phyloP scores from a whole-genome alignment of 2,888 invertebrate genomes.

The Myopa tessellatipennis region DNA sequence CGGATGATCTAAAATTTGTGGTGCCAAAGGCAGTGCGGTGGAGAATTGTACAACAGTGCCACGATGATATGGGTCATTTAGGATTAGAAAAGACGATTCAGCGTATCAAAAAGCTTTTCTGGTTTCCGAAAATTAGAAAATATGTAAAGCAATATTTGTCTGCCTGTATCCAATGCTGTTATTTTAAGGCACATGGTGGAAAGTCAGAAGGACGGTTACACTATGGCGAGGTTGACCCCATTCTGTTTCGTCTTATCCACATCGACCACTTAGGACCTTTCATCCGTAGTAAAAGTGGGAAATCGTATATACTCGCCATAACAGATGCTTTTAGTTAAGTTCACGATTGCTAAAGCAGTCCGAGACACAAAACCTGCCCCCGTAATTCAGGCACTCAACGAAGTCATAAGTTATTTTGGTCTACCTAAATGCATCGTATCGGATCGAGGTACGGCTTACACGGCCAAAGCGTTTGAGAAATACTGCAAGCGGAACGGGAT shows the following conservation, averaged over 20 bases:
- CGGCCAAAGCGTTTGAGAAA: not conserved
- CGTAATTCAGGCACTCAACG: not conserved
- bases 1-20: conserved; percentile 40
- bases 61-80: conserved; percentile 48
- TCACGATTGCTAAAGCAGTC: conserved; percentile 41
- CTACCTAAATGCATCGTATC: not conserved
- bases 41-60: conserved; percentile 43
- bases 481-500: conserved; percentile 33
- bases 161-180: conserved; percentile 43
- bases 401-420: conserved; percentile 5
- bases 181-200: conserved; percentile 35
- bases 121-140: conserved; percentile 47
- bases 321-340: conserved; percentile 44
- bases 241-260: conserved; percentile 44
- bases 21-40: conserved; percentile 14
- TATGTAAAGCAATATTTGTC: conserved; percentile 43
- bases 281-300: conserved; percentile 4
- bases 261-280: conserved; percentile 43
- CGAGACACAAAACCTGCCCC: not conserved
- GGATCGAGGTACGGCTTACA: not conserved
- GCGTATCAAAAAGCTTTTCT: conserved; percentile 41
- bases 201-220: conserved; percentile 41
- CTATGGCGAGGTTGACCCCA: conserved; percentile 31
- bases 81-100: conserved; percentile 45
- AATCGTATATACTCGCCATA: conserved; percentile 37